phyloP scores from a whole-genome alignment of 2,113 vertebrate species.

The Rutilus rutilus region DNA sequence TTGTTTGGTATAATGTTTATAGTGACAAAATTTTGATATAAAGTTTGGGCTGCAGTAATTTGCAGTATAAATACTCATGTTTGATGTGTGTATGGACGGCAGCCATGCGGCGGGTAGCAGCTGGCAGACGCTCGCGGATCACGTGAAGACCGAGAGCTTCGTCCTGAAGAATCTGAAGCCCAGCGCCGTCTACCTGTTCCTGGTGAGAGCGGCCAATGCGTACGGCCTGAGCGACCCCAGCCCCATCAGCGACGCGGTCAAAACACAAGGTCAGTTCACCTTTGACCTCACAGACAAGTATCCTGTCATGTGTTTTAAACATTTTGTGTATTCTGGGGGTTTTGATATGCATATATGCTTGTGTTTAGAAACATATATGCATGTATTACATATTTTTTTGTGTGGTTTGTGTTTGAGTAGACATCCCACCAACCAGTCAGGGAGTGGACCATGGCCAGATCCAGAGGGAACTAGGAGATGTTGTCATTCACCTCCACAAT shows the following conservation, averaged over 20 bases:
- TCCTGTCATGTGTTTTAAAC: not conserved
- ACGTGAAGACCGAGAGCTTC: constrained; percentile 92
- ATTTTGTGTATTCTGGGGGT: not conserved
- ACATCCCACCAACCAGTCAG: constrained; percentile 94
- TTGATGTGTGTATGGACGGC: constrained; percentile 46
- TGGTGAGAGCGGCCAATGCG: constrained; percentile 95
- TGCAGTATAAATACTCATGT: constrained; percentile 24
- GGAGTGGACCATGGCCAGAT: constrained; percentile 98
- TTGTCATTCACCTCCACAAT: constrained; percentile 95
- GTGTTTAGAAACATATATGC: not conserved
- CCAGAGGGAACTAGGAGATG: constrained; percentile 91
- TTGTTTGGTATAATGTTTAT: constrained; percentile 18
- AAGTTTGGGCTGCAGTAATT: constrained; percentile 1
- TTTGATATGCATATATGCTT: not conserved
- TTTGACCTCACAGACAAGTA: not conserved
- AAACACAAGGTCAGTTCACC: constrained; percentile 88
- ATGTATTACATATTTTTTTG: not conserved
- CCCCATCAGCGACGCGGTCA: constrained; percentile 95
- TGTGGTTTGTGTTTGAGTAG: constrained; percentile 70
- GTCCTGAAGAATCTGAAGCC: constrained; percentile 91
- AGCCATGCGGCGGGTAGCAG: constrained; percentile 98
- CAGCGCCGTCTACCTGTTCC: constrained; percentile 96
- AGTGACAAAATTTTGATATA: not conserved
- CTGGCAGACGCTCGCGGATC: constrained; percentile 97
- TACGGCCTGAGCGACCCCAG: constrained; percentile 98